These are phyloP conservation scores for Xestia sexstrigata DNA, from an alignment of 2,888 invertebrate species.

Conservation along the genomic window DNA sequence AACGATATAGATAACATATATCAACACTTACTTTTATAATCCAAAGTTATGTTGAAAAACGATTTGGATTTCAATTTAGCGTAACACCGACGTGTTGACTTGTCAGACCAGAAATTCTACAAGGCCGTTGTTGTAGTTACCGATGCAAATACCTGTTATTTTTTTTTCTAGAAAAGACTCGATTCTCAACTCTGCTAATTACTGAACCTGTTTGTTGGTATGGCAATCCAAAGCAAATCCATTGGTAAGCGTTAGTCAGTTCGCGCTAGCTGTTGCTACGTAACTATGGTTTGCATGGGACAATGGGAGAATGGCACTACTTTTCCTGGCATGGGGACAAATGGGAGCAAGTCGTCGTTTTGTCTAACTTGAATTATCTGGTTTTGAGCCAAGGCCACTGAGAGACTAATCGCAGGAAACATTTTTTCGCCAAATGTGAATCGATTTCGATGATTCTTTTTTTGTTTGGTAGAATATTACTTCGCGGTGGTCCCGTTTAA, in stretches of 20 bases:
- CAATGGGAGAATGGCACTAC: neutral
- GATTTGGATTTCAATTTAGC: constrained; percentile 44
- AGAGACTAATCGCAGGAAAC: constrained; percentile 1
- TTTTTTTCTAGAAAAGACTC: constrained; percentile 22
- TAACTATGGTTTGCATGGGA: no score
- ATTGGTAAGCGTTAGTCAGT: neutral
- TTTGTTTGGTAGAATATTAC: no score
- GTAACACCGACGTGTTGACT: constrained; percentile 36
- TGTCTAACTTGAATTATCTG: neutral
- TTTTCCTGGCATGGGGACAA: neutral
- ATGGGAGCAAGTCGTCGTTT: neutral
- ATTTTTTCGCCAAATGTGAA: no score
- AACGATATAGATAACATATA: no score
- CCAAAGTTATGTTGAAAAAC: constrained; percentile 8
- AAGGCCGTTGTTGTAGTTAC: constrained; percentile 45
- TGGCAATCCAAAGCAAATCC: constrained; percentile 1
- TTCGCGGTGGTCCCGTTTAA: no score
- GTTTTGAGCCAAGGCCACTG: neutral
- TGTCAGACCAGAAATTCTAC: constrained; percentile 51
- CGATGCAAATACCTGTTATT: constrained; percentile 37
- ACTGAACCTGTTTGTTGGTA: neutral
- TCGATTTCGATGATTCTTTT: no score
- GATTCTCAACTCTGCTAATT: constrained; percentile 4
- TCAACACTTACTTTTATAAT: constrained; percentile 1
- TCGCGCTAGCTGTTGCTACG: neutral